phyloP scores from a whole-genome alignment of 2,888 invertebrate genomes.

The Magallana nippona region DNA sequence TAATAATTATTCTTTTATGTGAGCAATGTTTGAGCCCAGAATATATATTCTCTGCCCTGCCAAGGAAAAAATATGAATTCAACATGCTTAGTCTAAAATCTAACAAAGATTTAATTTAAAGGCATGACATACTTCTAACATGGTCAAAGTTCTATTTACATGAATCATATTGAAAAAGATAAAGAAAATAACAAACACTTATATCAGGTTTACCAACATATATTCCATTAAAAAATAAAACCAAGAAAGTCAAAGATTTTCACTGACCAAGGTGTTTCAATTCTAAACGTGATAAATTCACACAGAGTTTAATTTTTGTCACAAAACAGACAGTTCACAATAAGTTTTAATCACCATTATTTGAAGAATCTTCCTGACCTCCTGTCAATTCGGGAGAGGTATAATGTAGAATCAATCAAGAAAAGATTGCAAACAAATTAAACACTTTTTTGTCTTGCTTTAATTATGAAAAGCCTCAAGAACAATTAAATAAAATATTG shows the following conservation, averaged over 20 bases:
- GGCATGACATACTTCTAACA: no score
- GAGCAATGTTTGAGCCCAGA: background rate
- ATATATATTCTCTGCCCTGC: background rate
- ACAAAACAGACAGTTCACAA: slow-evolving; percentile 28
- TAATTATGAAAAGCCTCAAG: no score
- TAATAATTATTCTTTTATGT: no score
- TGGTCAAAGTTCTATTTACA: no score
- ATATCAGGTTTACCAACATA: background rate
- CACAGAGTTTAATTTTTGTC: slow-evolving; percentile 13
- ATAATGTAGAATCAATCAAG: background rate
- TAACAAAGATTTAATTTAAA: background rate
- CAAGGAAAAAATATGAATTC: slow-evolving; percentile 22
- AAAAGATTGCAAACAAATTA: no score
- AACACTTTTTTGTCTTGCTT: no score
- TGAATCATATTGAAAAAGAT: no score
- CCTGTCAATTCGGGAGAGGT: slow-evolving; percentile 6
- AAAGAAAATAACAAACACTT: no score
- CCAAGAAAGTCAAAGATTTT: slow-evolving; percentile 4
- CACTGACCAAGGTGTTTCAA: slow-evolving; percentile 33
- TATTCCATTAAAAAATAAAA: background rate
- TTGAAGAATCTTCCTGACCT: slow-evolving; percentile 35
- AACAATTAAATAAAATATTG: no score
- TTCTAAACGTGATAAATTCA: slow-evolving; percentile 33
- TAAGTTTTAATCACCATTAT: slow-evolving; percentile 51
- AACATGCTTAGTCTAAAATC: slow-evolving; percentile 1